These are phyloP conservation scores for Notechis scutatus DNA, from an alignment of 2,113 vertebrate genomes.

Conservation along the genomic window DNA sequence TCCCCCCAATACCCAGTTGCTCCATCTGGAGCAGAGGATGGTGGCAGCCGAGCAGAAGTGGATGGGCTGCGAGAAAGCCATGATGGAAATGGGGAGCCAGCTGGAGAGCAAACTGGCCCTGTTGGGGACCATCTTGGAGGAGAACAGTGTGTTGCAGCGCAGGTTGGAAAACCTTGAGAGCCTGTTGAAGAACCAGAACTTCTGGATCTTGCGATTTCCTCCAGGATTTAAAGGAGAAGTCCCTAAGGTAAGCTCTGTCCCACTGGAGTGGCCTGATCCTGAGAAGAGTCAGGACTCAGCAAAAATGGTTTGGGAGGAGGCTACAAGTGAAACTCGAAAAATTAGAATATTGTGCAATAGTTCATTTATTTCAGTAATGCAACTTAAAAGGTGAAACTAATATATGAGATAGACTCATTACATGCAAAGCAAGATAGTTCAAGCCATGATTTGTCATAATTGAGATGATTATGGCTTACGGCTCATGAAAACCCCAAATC, in stretches of 20 bases:
- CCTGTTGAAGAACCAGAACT: constrained; percentile 7
- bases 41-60: constrained; percentile 40
- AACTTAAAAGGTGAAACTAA: too few relatives aligned
- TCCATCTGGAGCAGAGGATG: constrained; percentile 33
- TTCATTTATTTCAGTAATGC: too few relatives aligned
- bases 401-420: too few relatives aligned
- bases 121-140: constrained; percentile 45
- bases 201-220: constrained; percentile 13
- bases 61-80: constrained; percentile 38
- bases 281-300: background rate
- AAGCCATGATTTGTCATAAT: too few relatives aligned
- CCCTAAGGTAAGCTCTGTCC: constrained; percentile 43
- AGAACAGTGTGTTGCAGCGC: constrained; percentile 1
- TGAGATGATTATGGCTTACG: too few relatives aligned
- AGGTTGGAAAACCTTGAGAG: constrained; percentile 3
- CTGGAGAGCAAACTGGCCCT: constrained; percentile 53
- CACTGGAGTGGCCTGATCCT: background rate
- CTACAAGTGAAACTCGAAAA: too few relatives aligned
- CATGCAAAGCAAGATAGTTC: too few relatives aligned
- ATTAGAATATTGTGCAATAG: too few relatives aligned
- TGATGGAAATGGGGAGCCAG: constrained; percentile 34
- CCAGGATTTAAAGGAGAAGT: background rate
- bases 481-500: too few relatives aligned
- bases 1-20: constrained; percentile 40
- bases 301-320: too few relatives aligned